Conservation (phyloP, 2,888 invertebrate species). For the Drosophila neonasuta region DNA sequence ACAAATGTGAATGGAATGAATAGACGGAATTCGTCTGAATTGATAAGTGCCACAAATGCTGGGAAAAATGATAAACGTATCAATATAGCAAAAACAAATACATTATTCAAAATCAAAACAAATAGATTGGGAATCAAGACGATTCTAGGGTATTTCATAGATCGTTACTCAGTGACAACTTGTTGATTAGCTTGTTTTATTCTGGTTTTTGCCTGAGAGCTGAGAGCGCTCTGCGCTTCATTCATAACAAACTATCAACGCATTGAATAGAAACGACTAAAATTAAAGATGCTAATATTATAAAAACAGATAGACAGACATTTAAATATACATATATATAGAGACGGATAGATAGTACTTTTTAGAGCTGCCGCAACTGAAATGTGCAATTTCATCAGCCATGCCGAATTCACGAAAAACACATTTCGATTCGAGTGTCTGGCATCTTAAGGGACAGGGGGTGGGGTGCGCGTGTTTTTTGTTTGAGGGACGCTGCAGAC, state of each 20-base stretch:
- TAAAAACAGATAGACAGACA: conserved; percentile 9
- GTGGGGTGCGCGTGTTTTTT: no score
- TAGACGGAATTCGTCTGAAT: conserved; percentile 30
- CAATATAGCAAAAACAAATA: conserved; percentile 8
- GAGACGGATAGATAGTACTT: conserved; percentile 12
- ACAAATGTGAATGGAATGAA: conserved; percentile 38
- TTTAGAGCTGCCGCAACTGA: conserved; percentile 48
- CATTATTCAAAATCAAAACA: neutral
- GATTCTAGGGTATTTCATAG: conserved; percentile 4
- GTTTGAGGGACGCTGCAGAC: neutral
- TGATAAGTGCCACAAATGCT: conserved; percentile 45
- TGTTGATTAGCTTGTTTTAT: conserved; percentile 12
- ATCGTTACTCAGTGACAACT: conserved; percentile 2
- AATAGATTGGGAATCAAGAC: neutral
- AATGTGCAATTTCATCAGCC: conserved; percentile 71
- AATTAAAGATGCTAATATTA: conserved; percentile 48
- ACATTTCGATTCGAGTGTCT: conserved; percentile 20
- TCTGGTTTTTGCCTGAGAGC: conserved; percentile 3
- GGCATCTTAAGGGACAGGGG: neutral
- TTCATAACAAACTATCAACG: conserved; percentile 64
- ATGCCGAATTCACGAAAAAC: conserved; percentile 29
- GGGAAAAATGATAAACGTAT: conserved; percentile 10
- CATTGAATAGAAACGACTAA: conserved; percentile 37
- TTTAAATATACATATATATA: neutral
- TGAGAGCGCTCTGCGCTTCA: conserved; percentile 29